These are phyloP conservation scores for Gymnopithys bicolor DNA, from an alignment of 2,797 vertebrate genomes.

Conservation along the genomic window DNA sequence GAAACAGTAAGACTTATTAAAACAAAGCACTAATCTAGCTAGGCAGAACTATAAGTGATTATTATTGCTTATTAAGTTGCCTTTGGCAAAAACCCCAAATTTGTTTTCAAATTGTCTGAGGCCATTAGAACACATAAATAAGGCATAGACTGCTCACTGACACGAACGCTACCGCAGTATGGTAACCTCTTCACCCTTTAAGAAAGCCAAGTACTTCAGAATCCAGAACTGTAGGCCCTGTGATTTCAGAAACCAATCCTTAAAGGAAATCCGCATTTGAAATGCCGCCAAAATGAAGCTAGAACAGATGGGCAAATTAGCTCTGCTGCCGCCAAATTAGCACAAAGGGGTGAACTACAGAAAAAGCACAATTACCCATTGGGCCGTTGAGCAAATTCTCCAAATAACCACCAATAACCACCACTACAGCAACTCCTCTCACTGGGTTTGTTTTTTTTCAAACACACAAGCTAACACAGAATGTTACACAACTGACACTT, in stretches of 20 bases:
- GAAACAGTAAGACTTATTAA: background rate
- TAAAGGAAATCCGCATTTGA: background rate
- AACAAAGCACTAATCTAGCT: background rate
- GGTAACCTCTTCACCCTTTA: background rate
- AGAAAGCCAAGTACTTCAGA: slow-evolving; percentile 17
- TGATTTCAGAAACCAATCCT: background rate
- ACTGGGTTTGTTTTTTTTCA: background rate
- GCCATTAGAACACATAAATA: background rate
- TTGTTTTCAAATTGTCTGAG: background rate
- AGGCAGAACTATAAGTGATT: background rate
- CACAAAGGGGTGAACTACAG: background rate
- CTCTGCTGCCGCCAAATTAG: background rate
- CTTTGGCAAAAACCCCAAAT: background rate
- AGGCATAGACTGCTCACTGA: background rate
- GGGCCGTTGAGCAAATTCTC: background rate
- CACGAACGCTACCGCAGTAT: background rate
- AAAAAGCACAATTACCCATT: background rate
- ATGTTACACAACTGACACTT: background rate
- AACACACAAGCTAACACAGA: background rate
- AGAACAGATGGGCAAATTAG: background rate
- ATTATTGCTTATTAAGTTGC: background rate
- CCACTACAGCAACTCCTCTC: background rate
- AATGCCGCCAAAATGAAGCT: background rate
- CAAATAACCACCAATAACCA: background rate
- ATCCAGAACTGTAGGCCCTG: background rate